phyloP scores from a whole-genome alignment of 2,113 vertebrate species.

The Chiloscyllium plagiosum region DNA sequence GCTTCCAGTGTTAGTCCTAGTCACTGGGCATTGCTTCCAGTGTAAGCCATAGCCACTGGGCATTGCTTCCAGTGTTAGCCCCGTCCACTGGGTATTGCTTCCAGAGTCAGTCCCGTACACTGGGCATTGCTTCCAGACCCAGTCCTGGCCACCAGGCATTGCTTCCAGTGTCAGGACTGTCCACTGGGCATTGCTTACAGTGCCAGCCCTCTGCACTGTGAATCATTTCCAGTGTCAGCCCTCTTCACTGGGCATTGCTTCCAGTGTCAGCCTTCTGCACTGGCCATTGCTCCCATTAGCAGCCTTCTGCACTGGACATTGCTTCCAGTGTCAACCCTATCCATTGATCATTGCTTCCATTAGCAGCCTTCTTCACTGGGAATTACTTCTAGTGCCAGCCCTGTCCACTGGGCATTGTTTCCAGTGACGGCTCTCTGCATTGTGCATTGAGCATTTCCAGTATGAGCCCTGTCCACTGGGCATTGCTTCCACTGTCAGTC shows the following conservation, averaged over 20 bases:
- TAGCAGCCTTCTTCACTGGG: too few species aligned
- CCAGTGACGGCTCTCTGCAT: neutral
- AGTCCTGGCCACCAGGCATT: neutral
- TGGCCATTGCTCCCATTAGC: neutral
- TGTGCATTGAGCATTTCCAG: neutral
- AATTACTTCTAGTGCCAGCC: neutral
- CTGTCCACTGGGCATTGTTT: neutral
- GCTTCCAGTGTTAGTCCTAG: neutral
- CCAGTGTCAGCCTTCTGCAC: neutral
- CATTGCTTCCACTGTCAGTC: neutral
- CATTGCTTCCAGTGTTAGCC: neutral
- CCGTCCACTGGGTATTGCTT: neutral
- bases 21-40: too few species aligned
- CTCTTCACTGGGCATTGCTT: neutral
- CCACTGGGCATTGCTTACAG: neutral
- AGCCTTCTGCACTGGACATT: neutral
- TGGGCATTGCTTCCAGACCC: neutral
- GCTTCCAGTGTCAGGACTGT: neutral
- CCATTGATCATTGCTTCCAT: neutral
- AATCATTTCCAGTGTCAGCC: neutral
- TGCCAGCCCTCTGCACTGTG: neutral
- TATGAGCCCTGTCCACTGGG: neutral
- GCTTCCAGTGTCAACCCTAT: neutral
- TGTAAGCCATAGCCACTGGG: neutral
- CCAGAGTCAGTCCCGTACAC: neutral